Base-by-base conservation (phyloP, 2,888 invertebrate species). In the Tetanocera ferruginea region DNA sequence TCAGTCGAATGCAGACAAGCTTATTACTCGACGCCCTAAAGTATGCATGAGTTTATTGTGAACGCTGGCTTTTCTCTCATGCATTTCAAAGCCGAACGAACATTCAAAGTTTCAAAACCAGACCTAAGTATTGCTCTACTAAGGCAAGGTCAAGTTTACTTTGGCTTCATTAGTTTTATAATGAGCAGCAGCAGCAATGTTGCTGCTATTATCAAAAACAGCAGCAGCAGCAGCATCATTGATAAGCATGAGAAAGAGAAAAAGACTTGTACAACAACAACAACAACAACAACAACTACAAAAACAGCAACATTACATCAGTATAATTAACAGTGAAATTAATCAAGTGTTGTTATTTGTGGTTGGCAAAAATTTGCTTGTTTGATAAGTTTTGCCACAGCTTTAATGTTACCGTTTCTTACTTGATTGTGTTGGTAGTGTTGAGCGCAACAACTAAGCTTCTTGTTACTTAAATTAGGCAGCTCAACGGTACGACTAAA, bases 241-340 rank as follows among this genome's bases (percentile, higher is more conserved):
- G 37, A 57, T 19, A 55, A 57, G 23, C 55, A 72, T 55, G 51
- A 69, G 49, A 19, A 19, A 34, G n/a, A n/a, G n/a, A 55, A 19
- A 28, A 34, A 6, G 31, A 28, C 52, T 11, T 28, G n/a, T 3
- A 64, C 28, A 64, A 64, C 64, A 64, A 34, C 31, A 66, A 17
- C 64, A 66, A 66, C 34, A 66, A 66, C 64, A 66, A 34, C 31
- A 34, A 66, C 34, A 19, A 57, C 57, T 17, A 57, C 23, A 60
- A 60, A 0, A 37, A 31, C 64, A 64, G n/a, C 28, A 34, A 34
- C 64, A 64, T 3, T 34, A 34, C 31, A 64, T 25, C 19, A n/a
- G 64, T 14, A 64, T 64, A 64, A 64, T 64, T n/a, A 64, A 64
- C 64, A 64, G 31, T 64, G 64, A 34, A 34, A 64, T 64, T 64